Conservation (phyloP, 2,797 vertebrate species). For the Anisognathus igniventris region DNA sequence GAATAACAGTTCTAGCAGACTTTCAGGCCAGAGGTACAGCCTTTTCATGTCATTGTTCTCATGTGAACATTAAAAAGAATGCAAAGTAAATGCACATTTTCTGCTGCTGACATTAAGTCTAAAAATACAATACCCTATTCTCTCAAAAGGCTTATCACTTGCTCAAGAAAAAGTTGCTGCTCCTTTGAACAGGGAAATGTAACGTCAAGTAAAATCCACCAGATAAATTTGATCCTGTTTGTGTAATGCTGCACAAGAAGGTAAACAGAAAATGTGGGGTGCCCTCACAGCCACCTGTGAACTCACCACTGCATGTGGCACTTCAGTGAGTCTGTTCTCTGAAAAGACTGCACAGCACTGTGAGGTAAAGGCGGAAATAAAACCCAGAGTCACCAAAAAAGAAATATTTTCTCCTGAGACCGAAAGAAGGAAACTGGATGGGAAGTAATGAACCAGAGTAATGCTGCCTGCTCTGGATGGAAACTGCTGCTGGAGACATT, state of each 20-base stretch:
- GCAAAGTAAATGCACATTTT: constrained; percentile 7
- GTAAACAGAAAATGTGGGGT: neutral
- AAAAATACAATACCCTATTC: neutral
- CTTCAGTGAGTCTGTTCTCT: neutral
- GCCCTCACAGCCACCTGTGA: rapidly evolving
- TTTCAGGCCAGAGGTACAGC: neutral
- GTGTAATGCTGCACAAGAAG: neutral
- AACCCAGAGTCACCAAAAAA: neutral
- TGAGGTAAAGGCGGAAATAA: neutral
- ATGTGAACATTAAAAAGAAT: neutral
- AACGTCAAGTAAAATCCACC: neutral
- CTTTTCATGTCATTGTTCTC: neutral
- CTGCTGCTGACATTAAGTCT: neutral
- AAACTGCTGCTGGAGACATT: neutral
- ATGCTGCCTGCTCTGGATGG: neutral
- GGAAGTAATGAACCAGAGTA: neutral
- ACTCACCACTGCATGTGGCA: rapidly evolving
- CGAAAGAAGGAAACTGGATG: rapidly evolving
- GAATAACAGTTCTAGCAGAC: neutral
- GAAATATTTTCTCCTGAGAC: neutral
- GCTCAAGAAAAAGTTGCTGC: neutral
- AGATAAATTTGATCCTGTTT: neutral
- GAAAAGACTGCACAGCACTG: neutral
- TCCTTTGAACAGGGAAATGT: neutral
- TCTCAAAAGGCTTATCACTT: neutral